Evolutionary conservation across 2,888 invertebrate species (phyloP), one percentile per base, ranked within the genome.

Genomic region (Mythimna lalbum): DNA sequence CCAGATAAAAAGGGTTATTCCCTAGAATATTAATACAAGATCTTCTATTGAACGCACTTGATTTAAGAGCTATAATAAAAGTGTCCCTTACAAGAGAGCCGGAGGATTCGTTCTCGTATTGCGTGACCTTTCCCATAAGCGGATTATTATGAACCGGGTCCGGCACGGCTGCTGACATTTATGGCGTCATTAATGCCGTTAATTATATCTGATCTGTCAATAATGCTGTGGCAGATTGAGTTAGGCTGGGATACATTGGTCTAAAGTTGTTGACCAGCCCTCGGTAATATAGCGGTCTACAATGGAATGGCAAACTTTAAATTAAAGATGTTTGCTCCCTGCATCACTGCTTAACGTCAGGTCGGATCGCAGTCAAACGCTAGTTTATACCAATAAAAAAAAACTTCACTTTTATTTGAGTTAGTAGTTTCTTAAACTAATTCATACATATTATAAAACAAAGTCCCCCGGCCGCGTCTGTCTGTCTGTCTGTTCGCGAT

Each of bases 71-170:
- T n/a, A 21, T 62, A 81, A 76, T 76, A 81, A 76, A 81, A 81
- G 65, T 77, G 68, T 68, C 64, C 65, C 60, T 65, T 70, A 70
- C 66, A 69, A 70, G 75, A 72, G 69, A 70, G n/a, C 19, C 70
- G 33, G 64, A 66, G 68, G 50, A 63, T 70, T 76, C 63, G 55
- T 67, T 76, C 59, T 75, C 76, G 66, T 69, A 80, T 83, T 61
- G 83, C 80, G 73, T 87, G 84, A 86, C 84, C 75, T 75, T 69
- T 80, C 64, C 72, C 69, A 68, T 81, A 85, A 83, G 80, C 70
- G 78, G 76, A 83, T 82, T 83, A 81, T 56, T 59, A 67, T 71
- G 74, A 72, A 69, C 70, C 59, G 65, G 61, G 60, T 55, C 68
- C 65, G 73, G 67, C 69, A 61, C 47, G 69, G 67, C 66, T 63